phyloP scores from a whole-genome alignment of 2,113 vertebrate genomes.

The Coptodon bakossiorum region DNA sequence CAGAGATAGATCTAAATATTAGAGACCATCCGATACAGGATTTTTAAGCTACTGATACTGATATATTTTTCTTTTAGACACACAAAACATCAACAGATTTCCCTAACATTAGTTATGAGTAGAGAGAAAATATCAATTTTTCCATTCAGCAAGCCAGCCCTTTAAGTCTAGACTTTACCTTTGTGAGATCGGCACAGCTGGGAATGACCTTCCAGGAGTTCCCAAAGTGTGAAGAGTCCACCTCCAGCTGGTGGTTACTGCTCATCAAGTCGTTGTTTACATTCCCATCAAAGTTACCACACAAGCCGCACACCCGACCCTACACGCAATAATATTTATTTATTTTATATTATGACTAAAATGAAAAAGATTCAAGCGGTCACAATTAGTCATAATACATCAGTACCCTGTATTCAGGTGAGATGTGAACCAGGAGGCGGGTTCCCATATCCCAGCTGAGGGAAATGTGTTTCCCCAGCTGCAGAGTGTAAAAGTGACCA shows the following conservation, averaged over 20 bases:
- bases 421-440: constrained; percentile 80
- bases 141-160: background rate
- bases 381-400: background rate
- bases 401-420: constrained; percentile 78
- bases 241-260: constrained; percentile 90
- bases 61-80: background rate
- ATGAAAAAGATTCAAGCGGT: background rate
- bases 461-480: constrained; percentile 79
- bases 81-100: background rate
- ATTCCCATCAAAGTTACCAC: constrained; percentile 92
- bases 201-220: constrained; percentile 93
- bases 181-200: constrained; percentile 81
- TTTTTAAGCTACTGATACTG: background rate
- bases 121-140: background rate
- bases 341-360: background rate
- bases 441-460: constrained; percentile 87
- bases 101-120: background rate
- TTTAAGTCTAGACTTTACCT: constrained; percentile 63
- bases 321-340: constrained; percentile 23
- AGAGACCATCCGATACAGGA: background rate
- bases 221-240: constrained; percentile 84
- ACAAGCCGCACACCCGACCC: constrained; percentile 90
- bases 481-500: constrained; percentile 81
- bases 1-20: background rate
- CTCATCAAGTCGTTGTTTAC: constrained; percentile 92